A percentile compares a stretch with the other conserved stretches of the same genome.
These are phyloP conservation scores for Coptodon rendalli DNA, from an alignment of 2,113 vertebrate genomes.

Conservation along the genomic window DNA sequence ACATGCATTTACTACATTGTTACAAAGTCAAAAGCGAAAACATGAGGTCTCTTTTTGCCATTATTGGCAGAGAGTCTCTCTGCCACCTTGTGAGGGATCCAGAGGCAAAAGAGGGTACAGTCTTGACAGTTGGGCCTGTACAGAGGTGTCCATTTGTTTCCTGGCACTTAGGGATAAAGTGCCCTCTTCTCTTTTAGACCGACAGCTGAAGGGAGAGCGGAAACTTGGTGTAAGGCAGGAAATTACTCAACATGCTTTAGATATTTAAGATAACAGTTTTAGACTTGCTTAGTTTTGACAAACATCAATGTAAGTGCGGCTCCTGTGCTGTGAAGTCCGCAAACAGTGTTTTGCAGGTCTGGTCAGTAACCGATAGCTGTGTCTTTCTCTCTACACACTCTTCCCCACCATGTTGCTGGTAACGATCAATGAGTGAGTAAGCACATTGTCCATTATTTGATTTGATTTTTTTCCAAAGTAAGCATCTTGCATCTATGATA, in stretches of 20 bases:
- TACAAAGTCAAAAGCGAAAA: slow-evolving; percentile 68
- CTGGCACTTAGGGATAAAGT: slow-evolving; percentile 64
- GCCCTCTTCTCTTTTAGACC: slow-evolving; percentile 68
- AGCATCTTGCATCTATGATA: not conserved
- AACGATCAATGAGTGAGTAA: slow-evolving; percentile 24
- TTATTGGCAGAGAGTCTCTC: slow-evolving; percentile 52
- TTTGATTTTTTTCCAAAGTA: not conserved
- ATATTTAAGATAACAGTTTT: slow-evolving; percentile 51
- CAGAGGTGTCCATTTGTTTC: slow-evolving; percentile 69
- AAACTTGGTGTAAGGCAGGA: slow-evolving; percentile 73
- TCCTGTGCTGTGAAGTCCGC: slow-evolving; percentile 11
- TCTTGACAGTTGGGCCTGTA: slow-evolving; percentile 72
- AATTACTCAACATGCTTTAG: slow-evolving; percentile 61
- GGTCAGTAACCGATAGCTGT: slow-evolving; percentile 30
- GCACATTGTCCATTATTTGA: slow-evolving; percentile 10
- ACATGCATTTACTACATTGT: slow-evolving; percentile 77
- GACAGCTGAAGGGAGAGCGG: slow-evolving; percentile 76
- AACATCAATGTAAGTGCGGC: slow-evolving; percentile 2
- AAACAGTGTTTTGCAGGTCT: slow-evolving; percentile 11
- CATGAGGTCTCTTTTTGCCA: slow-evolving; percentile 30
- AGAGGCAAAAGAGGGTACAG: slow-evolving; percentile 53
- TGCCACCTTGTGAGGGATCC: slow-evolving; percentile 63
- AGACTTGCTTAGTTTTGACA: slow-evolving; percentile 8
- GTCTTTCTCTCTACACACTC: slow-evolving; percentile 5
- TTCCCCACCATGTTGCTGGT: slow-evolving; percentile 32